phyloP scores from a whole-genome alignment of 1,140 invertebrate species.

The Lysiphlebus fabarum region DNA sequence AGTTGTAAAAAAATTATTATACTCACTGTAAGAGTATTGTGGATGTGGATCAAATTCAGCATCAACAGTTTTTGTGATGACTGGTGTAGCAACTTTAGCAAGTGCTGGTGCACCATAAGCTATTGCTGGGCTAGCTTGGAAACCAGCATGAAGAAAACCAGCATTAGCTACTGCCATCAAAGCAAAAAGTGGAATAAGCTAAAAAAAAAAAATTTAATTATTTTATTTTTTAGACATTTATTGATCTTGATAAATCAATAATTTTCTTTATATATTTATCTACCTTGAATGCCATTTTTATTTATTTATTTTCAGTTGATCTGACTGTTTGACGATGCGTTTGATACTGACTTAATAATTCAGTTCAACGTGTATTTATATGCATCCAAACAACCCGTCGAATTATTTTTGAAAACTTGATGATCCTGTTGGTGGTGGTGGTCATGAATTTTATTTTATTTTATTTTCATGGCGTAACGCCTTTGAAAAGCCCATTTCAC shows the following conservation, averaged over 20 bases:
- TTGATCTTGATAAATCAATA: background rate
- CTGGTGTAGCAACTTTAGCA: slow-evolving; percentile 15
- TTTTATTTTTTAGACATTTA: background rate
- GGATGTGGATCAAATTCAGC: slow-evolving; percentile 32
- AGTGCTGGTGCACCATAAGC: slow-evolving; percentile 11
- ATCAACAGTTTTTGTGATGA: slow-evolving; percentile 20
- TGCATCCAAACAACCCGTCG: slow-evolving; percentile 1
- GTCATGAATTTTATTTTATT: background rate
- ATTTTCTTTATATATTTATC: background rate
- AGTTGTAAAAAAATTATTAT: no score
- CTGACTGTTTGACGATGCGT: slow-evolving; percentile 2
- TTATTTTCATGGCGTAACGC: slow-evolving; percentile 1
- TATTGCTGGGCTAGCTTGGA: slow-evolving; percentile 13
- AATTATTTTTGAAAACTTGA: background rate
- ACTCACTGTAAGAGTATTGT: slow-evolving; percentile 29
- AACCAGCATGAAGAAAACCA: slow-evolving; percentile 28
- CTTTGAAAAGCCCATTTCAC: background rate
- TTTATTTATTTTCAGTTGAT: background rate
- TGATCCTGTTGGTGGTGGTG: slow-evolving; percentile 1
- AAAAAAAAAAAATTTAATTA: slow-evolving; percentile 3
- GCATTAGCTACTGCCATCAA: slow-evolving; percentile 36
- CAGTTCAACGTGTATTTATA: slow-evolving; percentile 15
- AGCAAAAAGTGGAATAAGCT: slow-evolving; percentile 30
- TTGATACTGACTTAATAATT: slow-evolving; percentile 17
- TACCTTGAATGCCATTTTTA: slow-evolving; percentile 18